Evolutionary conservation across 1,140 invertebrate genomes (phyloP).

Genomic region (Zaprionus vittiger): DNA sequence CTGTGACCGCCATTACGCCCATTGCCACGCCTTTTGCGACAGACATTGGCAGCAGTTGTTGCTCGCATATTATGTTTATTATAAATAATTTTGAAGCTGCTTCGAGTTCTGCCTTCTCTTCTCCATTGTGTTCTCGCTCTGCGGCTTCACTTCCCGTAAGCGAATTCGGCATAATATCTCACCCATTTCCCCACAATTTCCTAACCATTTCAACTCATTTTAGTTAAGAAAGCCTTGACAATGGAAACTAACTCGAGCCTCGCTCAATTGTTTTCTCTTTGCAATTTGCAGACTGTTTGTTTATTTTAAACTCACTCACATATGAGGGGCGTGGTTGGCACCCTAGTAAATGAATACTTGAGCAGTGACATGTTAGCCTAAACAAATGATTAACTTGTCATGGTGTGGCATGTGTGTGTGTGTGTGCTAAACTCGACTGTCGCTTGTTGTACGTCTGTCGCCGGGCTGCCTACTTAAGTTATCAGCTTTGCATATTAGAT

Average conservation of each 20-base stretch:
- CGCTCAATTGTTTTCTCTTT: not conserved
- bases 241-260: not conserved
- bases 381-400: conserved; percentile 82
- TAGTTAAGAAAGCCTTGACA: not conserved
- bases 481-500: conserved; percentile 75
- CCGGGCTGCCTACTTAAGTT: conserved; percentile 76
- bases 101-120: conserved; percentile 22
- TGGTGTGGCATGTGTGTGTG: conserved; percentile 30
- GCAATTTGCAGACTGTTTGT: not conserved
- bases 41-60: conserved; percentile 76
- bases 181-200: not conserved
- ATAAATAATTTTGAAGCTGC: conserved; percentile 78
- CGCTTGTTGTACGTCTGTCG: conserved; percentile 52
- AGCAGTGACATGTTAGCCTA: conserved; percentile 79
- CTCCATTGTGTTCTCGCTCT: conserved; percentile 16
- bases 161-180: conserved; percentile 25
- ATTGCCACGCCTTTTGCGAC: conserved; percentile 36
- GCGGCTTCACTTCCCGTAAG: conserved; percentile 6
- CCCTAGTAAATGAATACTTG: conserved; percentile 75
- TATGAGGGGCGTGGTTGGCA: conserved; percentile 26
- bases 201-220: not conserved
- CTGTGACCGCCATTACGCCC: conserved; percentile 18
- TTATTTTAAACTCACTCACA: conserved; percentile 25
- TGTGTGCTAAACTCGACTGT: not conserved
- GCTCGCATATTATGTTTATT: conserved; percentile 77